phyloP scores from a whole-genome alignment of 2,888 invertebrate genomes.

The Bugulina stolonifera region DNA sequence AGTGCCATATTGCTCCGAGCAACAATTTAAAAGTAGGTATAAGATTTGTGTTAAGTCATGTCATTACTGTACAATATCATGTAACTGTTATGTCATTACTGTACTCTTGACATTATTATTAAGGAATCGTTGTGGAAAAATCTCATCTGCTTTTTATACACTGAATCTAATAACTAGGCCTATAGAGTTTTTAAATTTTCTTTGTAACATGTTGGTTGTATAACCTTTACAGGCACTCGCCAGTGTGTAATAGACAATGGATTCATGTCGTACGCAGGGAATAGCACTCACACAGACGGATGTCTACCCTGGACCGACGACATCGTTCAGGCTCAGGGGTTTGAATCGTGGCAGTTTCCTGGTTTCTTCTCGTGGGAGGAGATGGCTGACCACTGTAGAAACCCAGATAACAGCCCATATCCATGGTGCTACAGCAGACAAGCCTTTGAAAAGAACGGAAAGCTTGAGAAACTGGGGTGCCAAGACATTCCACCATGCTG shows the following conservation, averaged over 20 bases:
- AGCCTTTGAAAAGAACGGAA: not conserved
- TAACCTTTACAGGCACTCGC: not conserved
- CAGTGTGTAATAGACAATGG: slow-evolving; percentile 18
- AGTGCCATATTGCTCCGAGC: not conserved
- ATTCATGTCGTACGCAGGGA: slow-evolving; percentile 13
- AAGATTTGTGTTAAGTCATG: no score
- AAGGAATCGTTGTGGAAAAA: no score
- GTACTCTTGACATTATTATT: no score
- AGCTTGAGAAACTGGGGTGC: not conserved
- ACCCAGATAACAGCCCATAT: slow-evolving; percentile 15
- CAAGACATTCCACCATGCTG: not conserved
- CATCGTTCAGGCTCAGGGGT: not conserved
- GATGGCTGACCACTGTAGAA: slow-evolving; percentile 23
- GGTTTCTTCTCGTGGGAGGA: slow-evolving; percentile 5
- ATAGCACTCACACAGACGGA: not conserved
- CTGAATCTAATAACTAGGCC: no score
- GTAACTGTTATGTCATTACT: no score
- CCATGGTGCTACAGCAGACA: slow-evolving; percentile 25
- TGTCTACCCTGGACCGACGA: slow-evolving; percentile 3
- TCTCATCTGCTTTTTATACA: no score
- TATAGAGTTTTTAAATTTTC: no score
- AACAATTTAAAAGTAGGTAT: not conserved
- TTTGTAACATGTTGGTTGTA: no score
- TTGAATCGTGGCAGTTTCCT: slow-evolving; percentile 23
- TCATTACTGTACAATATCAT: no score